Evolutionary conservation across 2,113 vertebrate genomes (phyloP), one percentile per base, ranked within the genome.

Genomic region (Pagrus major): DNA sequence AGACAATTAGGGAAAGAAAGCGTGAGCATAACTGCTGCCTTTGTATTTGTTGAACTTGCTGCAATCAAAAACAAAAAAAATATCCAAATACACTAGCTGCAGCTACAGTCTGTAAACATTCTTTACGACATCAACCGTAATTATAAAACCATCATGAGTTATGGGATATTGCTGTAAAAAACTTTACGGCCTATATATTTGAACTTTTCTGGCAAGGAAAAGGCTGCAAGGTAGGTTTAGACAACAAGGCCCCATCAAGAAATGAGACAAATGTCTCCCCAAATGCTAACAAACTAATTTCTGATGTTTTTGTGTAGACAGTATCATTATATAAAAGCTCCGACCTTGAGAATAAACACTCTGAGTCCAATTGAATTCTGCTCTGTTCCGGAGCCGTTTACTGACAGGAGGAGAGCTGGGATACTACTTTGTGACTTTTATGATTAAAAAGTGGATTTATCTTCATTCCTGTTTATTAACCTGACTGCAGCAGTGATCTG

Each of bases 91-190:
- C 59, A 58, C 37, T 71, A 47, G 27, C 29, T 66, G n/a, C 76
- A 64, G 64, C 54, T 42, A 54, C 20, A 55, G 65, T 66, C 68
- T 58, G 49, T 65, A 77, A 63, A 65, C 39, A 61, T 70, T 42
- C 44, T 42, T 76, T 23, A n/a, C n/a, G n/a, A n/a, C n/a, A n/a
- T 66, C 23, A 44, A 52, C n/a, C 23, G 42, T 27, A 67, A 73
- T 55, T 55, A 44, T 49, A 69, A 68, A 60, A 44, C 67, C 46
- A 71, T 72, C n/a, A 67, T 3, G 15, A 66, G 11, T 41, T 46
- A 55, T 8, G 58, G 41, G 58, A 47, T 14, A 29, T 23, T 41
- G 25, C 11, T 8, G 29, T 27, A 9, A 52, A 39, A 54, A 39
- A 49, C n/a, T n/a, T n/a, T n/a, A n/a, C n/a, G n/a, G 12, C 52